Evolutionary conservation across 2,888 invertebrate species (phyloP), one percentile per base, ranked within the genome.

Genomic region (Ptilodon capucinus): DNA sequence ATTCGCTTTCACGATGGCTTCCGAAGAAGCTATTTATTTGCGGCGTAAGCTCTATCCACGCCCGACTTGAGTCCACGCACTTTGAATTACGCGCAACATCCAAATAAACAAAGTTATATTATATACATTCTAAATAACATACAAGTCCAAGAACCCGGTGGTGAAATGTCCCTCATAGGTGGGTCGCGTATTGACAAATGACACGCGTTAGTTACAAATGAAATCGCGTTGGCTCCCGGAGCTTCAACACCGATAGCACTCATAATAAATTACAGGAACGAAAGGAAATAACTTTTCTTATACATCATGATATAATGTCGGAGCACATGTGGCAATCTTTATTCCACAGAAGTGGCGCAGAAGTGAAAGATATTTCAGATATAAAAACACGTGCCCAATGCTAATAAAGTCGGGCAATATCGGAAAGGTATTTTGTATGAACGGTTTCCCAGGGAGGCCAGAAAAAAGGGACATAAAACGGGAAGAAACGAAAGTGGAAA

Each of bases 371-470:
- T 83, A 85, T 86, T 84, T 76, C 68, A 76, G 79, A 84, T 84
- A 86, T 85, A 86, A 87, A 88, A 86, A 88, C 84, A 87, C 83
- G 83, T 84, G 84, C 85, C 83, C 83, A 71, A 84, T 83, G 83
- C 86, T 90, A 91, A 91, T 90, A 91, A 89, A 89, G 81, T 89
- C 74, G 78, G 76, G 84, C 82, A 85, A 87, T 89, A 89, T 89
- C 79, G 81, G 78, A 81, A 87, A 87, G 85, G 85, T 88, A 87
- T 88, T 88, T 89, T 88, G 84, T 88, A 87, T 83, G 86, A 87
- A 86, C 84, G 85, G 79, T 86, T 86, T 86, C 79, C 79, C 74
- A 74, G 76, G 67, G 81, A 83, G 76, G 79, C 84, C 81, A 85
- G 80, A 86, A 85, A 86, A 87, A 86, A 81, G 76, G 86, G 82